These are phyloP conservation scores for Lasioglossum lativentre DNA, from an alignment of 2,888 invertebrate species.

Conservation along the genomic window DNA sequence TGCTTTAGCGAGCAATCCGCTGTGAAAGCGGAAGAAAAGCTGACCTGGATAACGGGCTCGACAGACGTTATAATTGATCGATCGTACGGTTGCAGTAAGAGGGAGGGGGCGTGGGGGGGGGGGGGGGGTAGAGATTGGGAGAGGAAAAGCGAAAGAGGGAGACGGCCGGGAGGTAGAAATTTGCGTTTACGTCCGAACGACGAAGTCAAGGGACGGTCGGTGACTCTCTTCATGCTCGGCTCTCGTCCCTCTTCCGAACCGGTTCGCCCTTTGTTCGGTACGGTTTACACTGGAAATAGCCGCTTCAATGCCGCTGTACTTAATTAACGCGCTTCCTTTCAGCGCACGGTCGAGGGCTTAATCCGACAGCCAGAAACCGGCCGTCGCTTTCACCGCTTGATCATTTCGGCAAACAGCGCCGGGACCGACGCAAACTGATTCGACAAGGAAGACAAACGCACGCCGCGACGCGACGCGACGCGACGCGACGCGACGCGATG, in stretches of 20 bases:
- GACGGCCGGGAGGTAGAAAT: slow-evolving; percentile 18
- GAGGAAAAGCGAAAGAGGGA: neutral
- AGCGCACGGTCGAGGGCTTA: slow-evolving; percentile 54
- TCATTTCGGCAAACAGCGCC: slow-evolving; percentile 73
- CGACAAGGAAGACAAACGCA: slow-evolving; percentile 57
- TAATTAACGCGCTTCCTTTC: slow-evolving; percentile 76
- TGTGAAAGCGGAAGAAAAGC: slow-evolving; percentile 25
- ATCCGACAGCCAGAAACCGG: slow-evolving; percentile 63
- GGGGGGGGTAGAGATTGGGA: neutral
- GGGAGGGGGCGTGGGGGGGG: neutral
- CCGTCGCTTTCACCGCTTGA: slow-evolving; percentile 65
- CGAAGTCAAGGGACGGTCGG: slow-evolving; percentile 46
- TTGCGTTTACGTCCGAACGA: slow-evolving; percentile 37
- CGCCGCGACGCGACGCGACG: neutral
- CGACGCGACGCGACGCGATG: neutral
- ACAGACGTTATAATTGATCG: slow-evolving; percentile 61
- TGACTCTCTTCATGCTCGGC: slow-evolving; percentile 42
- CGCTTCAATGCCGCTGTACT: slow-evolving; percentile 65
- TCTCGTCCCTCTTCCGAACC: slow-evolving; percentile 53
- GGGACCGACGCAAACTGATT: slow-evolving; percentile 65
- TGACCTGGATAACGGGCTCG: slow-evolving; percentile 38
- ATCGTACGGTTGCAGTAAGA: slow-evolving; percentile 14
- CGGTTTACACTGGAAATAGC: slow-evolving; percentile 62
- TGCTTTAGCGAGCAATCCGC: slow-evolving; percentile 44
- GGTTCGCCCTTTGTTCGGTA: slow-evolving; percentile 65